Evolutionary conservation across 2,888 invertebrate species (phyloP), one percentile per base, ranked within the genome.

Genomic region (Heliconius cydno): DNA sequence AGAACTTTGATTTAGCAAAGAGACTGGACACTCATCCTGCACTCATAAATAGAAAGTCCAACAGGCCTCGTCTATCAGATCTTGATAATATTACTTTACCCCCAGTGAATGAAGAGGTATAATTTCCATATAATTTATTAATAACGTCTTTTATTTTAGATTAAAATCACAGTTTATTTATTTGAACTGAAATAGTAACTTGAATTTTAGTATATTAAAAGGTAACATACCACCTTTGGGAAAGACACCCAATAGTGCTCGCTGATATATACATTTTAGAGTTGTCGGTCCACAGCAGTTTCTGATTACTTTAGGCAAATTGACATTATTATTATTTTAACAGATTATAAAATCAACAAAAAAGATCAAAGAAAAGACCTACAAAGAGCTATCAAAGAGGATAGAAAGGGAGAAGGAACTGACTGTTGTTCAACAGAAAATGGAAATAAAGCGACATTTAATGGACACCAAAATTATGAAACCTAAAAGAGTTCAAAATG

Each of bases 391-490:
- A 7, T 94, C 96, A 3, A 97, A 97, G 87, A 95, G 98, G 77
- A 96, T 98, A 79, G 96, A 97, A 70, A 95, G 98, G 68, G 98
- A 98, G 89, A 96, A 96, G 75, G 96, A 98, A 86, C 90, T 98
- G 2, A 94, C 96, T 0, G 92, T 98, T 0, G 95, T 98, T 10
- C 97, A 98, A 86, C 96, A 97, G 84, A 98, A 98, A 90, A 94
- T 98, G 90, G 97, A 98, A 90, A 88, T 98, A 2, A 96, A 97
- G 83, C 95, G 96, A 70, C 95, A 96, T 75, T 88, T 98, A 0
- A 96, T 97, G 83, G 96, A 96, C 83, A 96, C 96, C 75, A 96
- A 96, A 71, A 87, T 95, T 0, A 86, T 96, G 70, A 97, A 96
- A 84, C 97, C 98, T 0, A 97, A 96, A 86, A 94, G 95, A 84